Evolutionary conservation across 2,888 invertebrate species (phyloP), one percentile per base, ranked within the genome.

Genomic region (Trissolcus japonicus): DNA sequence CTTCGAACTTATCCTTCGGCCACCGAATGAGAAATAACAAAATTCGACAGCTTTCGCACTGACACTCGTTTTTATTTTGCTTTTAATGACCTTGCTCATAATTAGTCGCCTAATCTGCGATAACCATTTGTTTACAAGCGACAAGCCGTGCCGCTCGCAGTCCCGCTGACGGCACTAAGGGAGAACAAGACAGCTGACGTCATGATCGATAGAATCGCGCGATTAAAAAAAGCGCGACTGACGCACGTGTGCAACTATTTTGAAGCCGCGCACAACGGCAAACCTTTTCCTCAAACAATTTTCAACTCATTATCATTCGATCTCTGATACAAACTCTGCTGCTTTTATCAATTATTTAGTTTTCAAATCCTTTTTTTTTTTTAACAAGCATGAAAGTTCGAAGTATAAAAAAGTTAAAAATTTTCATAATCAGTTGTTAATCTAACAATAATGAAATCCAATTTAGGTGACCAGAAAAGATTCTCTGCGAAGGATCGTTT

Each of bases 121-220:
- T 57, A 50, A 56, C 57, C 25, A 53, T 59, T 67, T 53, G 66
- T 57, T 66, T 66, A 57, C 66, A 57, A 66, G 40, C 46, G n/a
- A n/a, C n/a, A 13, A 16, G 14, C 17, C 11, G 46, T 50, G 14
- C 14, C 3, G 17, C 51, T 35, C 21, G 19, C 35, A 35, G 60
- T 61, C 41, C 48, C 59, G 43, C 53, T 29, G 43, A 40, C 19
- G 25, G 40, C 13, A 9, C 53, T n/a, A 56, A 46, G 46, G 46
- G 46, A 46, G 41, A 57, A 7, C 11, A 43, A 17, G n/a, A 21
- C 17, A n/a, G 41, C 43, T 54, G 60, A 51, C 35, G 60, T 9
- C 48, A 41, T 35, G 57, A 71, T 71, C 69, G 56, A 71, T 71
- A 62, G 46, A 54, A 68, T 46, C 46, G 21, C 29, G 21, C 29